These are phyloP conservation scores for Cotesia congregata DNA, from an alignment of 2,888 invertebrate genomes.

Conservation along the genomic window DNA sequence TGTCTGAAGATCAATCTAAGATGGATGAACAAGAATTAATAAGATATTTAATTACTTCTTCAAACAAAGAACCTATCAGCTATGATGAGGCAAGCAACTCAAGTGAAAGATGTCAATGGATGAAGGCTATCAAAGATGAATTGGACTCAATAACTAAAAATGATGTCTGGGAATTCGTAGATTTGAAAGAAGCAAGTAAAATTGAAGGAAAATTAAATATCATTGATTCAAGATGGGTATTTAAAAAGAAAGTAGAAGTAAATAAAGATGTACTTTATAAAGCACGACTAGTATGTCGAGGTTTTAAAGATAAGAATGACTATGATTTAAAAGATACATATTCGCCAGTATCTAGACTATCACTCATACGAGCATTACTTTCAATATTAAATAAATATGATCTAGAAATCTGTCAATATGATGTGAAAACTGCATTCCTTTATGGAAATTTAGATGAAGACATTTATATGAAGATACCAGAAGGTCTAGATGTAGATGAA, in stretches of 20 bases:
- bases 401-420: slow-evolving; percentile 30
- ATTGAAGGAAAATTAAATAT: slow-evolving; percentile 27
- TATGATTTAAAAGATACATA: slow-evolving; percentile 43
- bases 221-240: slow-evolving; percentile 45
- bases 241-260: slow-evolving; percentile 43
- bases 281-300: slow-evolving; percentile 36
- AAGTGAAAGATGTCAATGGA: slow-evolving; percentile 36
- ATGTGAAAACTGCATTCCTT: slow-evolving; percentile 51
- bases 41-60: no score
- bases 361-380: slow-evolving; percentile 37
- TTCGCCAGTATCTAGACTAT: slow-evolving; percentile 29
- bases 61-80: slow-evolving; percentile 26
- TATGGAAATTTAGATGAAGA: slow-evolving; percentile 42
- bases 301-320: slow-evolving; percentile 44
- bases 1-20: no score
- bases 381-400: slow-evolving; percentile 41
- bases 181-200: slow-evolving; percentile 25
- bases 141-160: slow-evolving; percentile 43
- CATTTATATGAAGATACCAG: slow-evolving; percentile 41
- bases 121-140: slow-evolving; percentile 41
- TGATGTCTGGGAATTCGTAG: slow-evolving; percentile 39
- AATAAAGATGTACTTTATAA: slow-evolving; percentile 17
- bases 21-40: no score
- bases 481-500: slow-evolving; percentile 23
- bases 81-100: slow-evolving; percentile 41